Evolutionary conservation across 1,140 invertebrate genomes (phyloP), one percentile per base, ranked within the genome.

Genomic region (Rhopalosiphum padi): DNA sequence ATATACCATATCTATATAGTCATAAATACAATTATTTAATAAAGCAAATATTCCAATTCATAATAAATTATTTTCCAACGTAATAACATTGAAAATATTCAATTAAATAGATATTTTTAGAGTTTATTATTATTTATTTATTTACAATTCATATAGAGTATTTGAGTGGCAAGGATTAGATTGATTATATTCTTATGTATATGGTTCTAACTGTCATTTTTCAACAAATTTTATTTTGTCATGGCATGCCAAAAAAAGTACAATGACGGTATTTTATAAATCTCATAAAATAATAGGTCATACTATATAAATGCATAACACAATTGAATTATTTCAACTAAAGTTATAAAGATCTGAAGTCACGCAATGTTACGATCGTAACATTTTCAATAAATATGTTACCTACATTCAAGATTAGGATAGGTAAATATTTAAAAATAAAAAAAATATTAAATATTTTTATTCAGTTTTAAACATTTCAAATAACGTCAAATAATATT

Each of bases 321-420:
- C 48, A 89, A 89, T 55, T 89, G 88, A 89, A 89, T 55, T 55
- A 89, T 55, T 89, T 89, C 51, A 53, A 37, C 88, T 35, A 87
- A 87, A 89, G 51, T 55, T 89, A 55, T 55, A 55, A 89, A 55
- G 22, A 55, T 89, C 8, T 55, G 88, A 89, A 89, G 88, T 89
- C 88, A 89, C 88, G 88, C 88, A 51, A 89, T 89, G 4, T 37
- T 7, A 89, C 3, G 22, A 46, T n/a, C 15, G n/a, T 88, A 53
- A 21, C 87, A 37, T 55, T 89, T 53, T 89, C n/a, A 89, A 89
- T 55, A 89, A 89, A 37, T 89, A 41, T 41, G 51, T 89, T 89
- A 89, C n/a, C 48, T 53, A 89, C 7, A 53, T 46, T 48, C n/a
- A 89, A 53, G 22, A 18, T 15, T 89, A 53, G 21, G n/a, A 53